Percentiles rank a stretch among this genome's conserved stretches.
phyloP scores from a whole-genome alignment of 1,140 invertebrate species.

The Probaryconus sp. region DNA sequence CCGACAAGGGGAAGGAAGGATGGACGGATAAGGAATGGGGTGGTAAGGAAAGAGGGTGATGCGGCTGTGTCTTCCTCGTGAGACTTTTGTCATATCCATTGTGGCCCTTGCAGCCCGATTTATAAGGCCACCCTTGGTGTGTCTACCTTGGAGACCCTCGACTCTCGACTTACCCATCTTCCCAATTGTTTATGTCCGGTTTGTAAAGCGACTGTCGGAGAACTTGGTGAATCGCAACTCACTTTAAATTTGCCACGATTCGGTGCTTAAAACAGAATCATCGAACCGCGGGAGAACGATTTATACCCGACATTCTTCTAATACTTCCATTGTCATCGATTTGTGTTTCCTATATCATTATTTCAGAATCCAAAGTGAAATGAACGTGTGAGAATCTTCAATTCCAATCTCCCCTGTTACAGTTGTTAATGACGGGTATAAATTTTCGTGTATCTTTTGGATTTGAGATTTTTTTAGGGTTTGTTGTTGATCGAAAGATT shows the following conservation, averaged over 20 bases:
- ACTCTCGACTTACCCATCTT: constrained; percentile 33
- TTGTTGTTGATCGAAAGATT: no score
- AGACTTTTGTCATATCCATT: constrained; percentile 46
- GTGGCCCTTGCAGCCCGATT: constrained; percentile 60
- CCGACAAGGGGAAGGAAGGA: constrained; percentile 57
- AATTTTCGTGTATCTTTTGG: no score
- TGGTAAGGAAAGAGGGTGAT: constrained; percentile 41
- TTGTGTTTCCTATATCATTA: background rate
- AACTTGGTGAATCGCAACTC: constrained; percentile 7
- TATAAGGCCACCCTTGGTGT: constrained; percentile 52
- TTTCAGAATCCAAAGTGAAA: no score
- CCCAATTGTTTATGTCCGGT: constrained; percentile 61
- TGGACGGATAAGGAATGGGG: constrained; percentile 61
- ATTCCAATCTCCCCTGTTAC: no score
- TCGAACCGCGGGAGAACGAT: constrained; percentile 13
- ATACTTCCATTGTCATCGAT: constrained; percentile 4
- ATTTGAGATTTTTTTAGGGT: no score
- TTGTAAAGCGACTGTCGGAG: constrained; percentile 53
- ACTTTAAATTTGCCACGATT: constrained; percentile 35
- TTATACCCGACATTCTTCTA: constrained; percentile 12
- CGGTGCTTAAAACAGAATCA: constrained; percentile 9
- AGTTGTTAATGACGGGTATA: no score
- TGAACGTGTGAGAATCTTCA: no score
- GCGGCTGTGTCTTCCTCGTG: constrained; percentile 46
- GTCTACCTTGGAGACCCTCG: no score